Base-by-base conservation (phyloP, 2,888 invertebrate species). In the Drosophila antonietae region DNA sequence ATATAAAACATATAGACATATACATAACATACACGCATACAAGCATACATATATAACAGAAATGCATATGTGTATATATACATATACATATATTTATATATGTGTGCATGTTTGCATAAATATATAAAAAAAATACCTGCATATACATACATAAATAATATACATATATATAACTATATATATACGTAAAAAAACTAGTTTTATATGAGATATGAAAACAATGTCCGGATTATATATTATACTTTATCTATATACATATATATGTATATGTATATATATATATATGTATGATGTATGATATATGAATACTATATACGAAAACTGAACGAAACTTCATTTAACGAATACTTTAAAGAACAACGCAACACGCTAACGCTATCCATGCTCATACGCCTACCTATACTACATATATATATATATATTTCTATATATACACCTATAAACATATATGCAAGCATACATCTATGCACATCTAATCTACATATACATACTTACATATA, bases 151-250 rank as follows among this genome's bases (percentile, higher is more conserved):
- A 68, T 68, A 66, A 46, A 73, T 44, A 65, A 73, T 47, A 78
- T 41, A 73, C 35, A 78, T 41, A 69, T 41, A 73, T 37, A 65
- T 28, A 62, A 44, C 62, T 56, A 69, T 59, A 70, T 61, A 61
- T 58, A 58, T 66, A 72, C 41, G 61, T 49, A 68, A 28, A 35
- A 64, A 59, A 75, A 65, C 62, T 78, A 78, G 78, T 78, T 78
- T 80, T 75, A 80, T 78, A 78, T 78, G 76, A 68, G 60, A 73
- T 66, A 58, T 61, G 35, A 62, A 61, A 62, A 46, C 41, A 33
- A 63, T 67, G 53, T 58, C 69, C 69, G 69, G 77, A 67, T 57
- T 63, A 75, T 71, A 71, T 71, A 71, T 62, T 55, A 70, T 58
- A 63, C 56, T 64, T 70, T 47, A 56, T 59, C 18, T 51, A 64